Base-by-base conservation (phyloP, 2,888 invertebrate species). In the Metopia argyrocephala region DNA sequence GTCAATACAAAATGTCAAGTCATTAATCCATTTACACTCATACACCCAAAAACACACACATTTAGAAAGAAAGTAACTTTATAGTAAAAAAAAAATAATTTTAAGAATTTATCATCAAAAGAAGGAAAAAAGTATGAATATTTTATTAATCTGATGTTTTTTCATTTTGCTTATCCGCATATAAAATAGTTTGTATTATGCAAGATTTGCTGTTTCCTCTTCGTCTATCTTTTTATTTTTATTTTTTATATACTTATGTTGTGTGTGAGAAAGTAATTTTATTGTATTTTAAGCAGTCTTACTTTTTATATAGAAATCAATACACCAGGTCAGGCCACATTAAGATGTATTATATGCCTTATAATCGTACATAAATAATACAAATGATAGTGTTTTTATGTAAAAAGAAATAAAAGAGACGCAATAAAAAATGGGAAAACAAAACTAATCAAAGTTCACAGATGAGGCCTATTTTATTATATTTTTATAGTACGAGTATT, bases 71-170 rank as follows among this genome's bases (percentile, higher is more conserved):
- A 28, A 28, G 20, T 57, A 38, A 38, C 38, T 38, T 15, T 54
- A n/a, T 52, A 15, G 21, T 31, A 31, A 15, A 23, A 61, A 21
- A 9, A 21, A 61, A 38, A 45, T 61, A 48, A n/a, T n/a, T n/a
- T n/a, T n/a, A n/a, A 66, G 54, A 66, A 66, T 45, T 56, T 54
- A 45, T 25, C 3, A 38, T 38, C 54, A 38, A 61, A 61, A 45
- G 25, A 3, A 1, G 15, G 15, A 38, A 38, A 38, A 15, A 3
- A 12, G 15, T 38, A 15, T 31, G 21, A 65, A 38, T 65, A 38
- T 31, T n/a, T 23, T 18, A 38, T 45, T 45, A 6, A 9, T 38
- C n/a, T n/a, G n/a, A n/a, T n/a, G 5, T 15, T 38, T 38, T 15
- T 2, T 38, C 9, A 38, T 15, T 3, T 15, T 12, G 38, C 38